Evolutionary conservation across 2,888 invertebrate genomes (phyloP).

Genomic region (Nasonia oneida): DNA sequence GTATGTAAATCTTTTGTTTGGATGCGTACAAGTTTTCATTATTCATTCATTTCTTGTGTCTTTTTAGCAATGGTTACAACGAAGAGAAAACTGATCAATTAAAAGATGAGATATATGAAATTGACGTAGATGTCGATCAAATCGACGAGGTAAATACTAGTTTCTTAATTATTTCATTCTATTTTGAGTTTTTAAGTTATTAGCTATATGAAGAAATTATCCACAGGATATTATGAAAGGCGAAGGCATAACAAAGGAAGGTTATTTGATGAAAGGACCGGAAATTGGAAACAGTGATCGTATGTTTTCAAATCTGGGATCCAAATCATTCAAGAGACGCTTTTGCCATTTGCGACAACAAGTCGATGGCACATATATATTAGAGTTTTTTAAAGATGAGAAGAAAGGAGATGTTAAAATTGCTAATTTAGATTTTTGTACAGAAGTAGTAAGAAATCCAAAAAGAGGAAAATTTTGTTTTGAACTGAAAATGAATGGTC

Average conservation of each 20-base stretch:
- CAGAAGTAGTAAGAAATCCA: constrained; percentile 92
- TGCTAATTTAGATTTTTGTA: constrained; percentile 96
- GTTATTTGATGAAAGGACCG: constrained; percentile 94
- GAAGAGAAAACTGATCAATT: constrained; percentile 78
- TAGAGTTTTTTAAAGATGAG: constrained; percentile 96
- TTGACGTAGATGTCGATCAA: constrained; percentile 92
- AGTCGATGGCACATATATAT: constrained; percentile 93
- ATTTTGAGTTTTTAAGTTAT: constrained; percentile 33
- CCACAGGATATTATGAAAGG: constrained; percentile 82
- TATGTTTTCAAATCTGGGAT: constrained; percentile 94
- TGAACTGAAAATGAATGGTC: constrained; percentile 92
- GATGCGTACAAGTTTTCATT: not conserved
- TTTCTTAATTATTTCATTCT: constrained; percentile 46
- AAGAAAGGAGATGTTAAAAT: constrained; percentile 94
- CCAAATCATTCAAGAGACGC: constrained; percentile 94
- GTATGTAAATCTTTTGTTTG: constrained; percentile 77
- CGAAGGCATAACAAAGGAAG: constrained; percentile 92
- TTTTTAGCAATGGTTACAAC: constrained; percentile 71
- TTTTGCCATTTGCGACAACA: constrained; percentile 95
- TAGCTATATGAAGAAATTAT: constrained; percentile 20
- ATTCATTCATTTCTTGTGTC: constrained; percentile 23
- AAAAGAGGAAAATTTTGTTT: constrained; percentile 93
- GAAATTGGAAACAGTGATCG: constrained; percentile 93
- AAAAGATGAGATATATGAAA: constrained; percentile 93
- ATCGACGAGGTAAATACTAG: constrained; percentile 85